Base-by-base conservation (phyloP, 2,797 vertebrate genomes). In the Catostomus latipinnis region DNA sequence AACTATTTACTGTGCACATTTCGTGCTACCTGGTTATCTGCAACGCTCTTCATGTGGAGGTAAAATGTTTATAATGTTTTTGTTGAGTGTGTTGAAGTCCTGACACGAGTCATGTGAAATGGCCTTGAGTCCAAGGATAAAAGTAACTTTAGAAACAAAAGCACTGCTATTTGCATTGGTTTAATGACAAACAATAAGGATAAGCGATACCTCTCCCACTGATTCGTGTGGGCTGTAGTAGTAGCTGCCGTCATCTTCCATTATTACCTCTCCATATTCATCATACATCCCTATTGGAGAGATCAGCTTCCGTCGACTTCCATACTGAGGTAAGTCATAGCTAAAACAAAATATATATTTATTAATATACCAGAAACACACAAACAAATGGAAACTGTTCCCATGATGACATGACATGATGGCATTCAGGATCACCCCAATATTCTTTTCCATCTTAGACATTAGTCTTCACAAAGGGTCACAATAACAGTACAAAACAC, bases 271-370 rank as follows among this genome's bases (percentile, higher is more conserved):
- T 62, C 98, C 97, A 0, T 98, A 99, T 84, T 98, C 98, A 22
- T 99, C 96, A 1, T 96, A 98, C 88, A 96, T 94, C 67, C 95
- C 96, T 0, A 94, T 88, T 0, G 97, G 96, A 6, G 98, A 97
- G 82, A 99, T 93, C 88, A 99, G 84, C 78, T 98, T 96, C 67
- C 96, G 96, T n/a, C 97, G 96, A 86, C 97, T 99, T 88, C 98
- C 97, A 0, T 98, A 99, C 77, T 98, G 96, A 79, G 97, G 97
- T 87, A 98, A 93, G 74, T 98, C 97, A 66, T 99, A 99, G 89
- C 97, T 99, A 92, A 87, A 22, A 85, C 62, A 90, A 0, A 57
- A 12, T 34, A 34, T 34, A 9, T 16, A 13, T 14, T 43, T 60
- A 58, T 67, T 48, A 8, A 8, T 46, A 81, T 67, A 53, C 49